These are phyloP conservation scores for Basileuterus tristriatus DNA, from an alignment of 2,797 vertebrate genomes.

Conservation along the genomic window DNA sequence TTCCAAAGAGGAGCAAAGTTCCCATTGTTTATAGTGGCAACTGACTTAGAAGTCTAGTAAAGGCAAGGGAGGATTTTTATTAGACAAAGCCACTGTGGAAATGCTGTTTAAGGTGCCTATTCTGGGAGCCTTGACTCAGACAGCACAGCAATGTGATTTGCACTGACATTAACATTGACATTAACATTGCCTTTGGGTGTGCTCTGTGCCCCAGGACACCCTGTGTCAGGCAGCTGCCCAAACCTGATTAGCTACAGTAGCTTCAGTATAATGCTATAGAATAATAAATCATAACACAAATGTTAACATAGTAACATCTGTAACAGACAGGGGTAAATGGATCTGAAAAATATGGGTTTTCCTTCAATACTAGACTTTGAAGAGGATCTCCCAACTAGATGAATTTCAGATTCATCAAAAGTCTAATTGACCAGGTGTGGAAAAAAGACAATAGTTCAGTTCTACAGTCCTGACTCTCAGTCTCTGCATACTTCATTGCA, in stretches of 20 bases:
- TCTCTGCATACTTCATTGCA: neutral
- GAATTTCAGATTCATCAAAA: neutral
- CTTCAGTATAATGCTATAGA: neutral
- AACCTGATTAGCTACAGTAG: neutral
- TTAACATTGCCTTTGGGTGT: neutral
- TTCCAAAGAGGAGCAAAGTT: neutral
- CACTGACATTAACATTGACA: rapidly evolving
- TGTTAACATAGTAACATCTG: neutral
- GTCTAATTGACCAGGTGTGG: neutral
- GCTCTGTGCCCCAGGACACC: neutral
- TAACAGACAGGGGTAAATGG: neutral
- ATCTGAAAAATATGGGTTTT: neutral
- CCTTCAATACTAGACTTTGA: neutral
- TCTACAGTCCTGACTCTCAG: neutral
- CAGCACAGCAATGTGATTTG: neutral
- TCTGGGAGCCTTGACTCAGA: slow-evolving; percentile 6
- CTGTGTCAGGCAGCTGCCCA: neutral
- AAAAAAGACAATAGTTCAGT: neutral
- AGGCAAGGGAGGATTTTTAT: neutral
- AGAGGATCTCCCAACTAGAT: neutral
- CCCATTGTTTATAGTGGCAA: neutral
- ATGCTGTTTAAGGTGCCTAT: neutral
- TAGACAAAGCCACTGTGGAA: neutral
- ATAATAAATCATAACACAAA: neutral
- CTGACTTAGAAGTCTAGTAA: neutral